phyloP scores from a whole-genome alignment of 2,888 invertebrate genomes.

The Panopea generosa region DNA sequence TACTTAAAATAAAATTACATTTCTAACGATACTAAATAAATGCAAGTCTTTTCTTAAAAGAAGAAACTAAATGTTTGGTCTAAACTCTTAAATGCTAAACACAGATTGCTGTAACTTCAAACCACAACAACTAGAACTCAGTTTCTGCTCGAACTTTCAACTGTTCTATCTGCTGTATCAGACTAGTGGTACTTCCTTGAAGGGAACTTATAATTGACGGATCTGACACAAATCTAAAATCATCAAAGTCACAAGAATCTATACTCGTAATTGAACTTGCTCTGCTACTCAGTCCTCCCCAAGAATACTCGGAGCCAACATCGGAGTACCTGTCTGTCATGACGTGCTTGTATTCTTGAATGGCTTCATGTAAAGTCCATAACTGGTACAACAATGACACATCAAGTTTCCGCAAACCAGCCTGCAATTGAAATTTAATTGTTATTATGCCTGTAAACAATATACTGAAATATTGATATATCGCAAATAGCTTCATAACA shows the following conservation, averaged over 20 bases:
- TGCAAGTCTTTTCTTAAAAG: too few relatives aligned
- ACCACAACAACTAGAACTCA: too few relatives aligned
- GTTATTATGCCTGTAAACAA: too few relatives aligned
- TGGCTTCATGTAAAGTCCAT: conserved; percentile 96
- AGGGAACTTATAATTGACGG: conserved; percentile 64
- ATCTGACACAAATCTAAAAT: conserved; percentile 63
- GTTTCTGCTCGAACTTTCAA: conserved; percentile 74
- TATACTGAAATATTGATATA: too few relatives aligned
- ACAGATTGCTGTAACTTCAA: too few relatives aligned
- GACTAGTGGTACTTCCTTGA: conserved; percentile 76
- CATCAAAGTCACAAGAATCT: conserved; percentile 72
- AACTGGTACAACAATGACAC: conserved; percentile 95
- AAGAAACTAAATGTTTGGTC: too few relatives aligned
- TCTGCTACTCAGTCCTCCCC: conserved; percentile 74
- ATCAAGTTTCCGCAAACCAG: conserved; percentile 94
- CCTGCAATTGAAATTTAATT: conserved; percentile 88
- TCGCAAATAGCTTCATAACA: too few relatives aligned
- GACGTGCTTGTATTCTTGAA: conserved; percentile 93
- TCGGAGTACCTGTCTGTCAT: conserved; percentile 79
- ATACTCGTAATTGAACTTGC: conserved; percentile 78
- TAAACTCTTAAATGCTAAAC: too few relatives aligned
- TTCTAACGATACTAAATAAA: too few relatives aligned
- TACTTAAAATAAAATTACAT: too few relatives aligned
- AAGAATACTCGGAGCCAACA: conserved; percentile 80
- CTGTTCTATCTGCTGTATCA: conserved; percentile 78